Base-by-base conservation (phyloP, 2,888 invertebrate species). In the Ceraclea dissimilis region DNA sequence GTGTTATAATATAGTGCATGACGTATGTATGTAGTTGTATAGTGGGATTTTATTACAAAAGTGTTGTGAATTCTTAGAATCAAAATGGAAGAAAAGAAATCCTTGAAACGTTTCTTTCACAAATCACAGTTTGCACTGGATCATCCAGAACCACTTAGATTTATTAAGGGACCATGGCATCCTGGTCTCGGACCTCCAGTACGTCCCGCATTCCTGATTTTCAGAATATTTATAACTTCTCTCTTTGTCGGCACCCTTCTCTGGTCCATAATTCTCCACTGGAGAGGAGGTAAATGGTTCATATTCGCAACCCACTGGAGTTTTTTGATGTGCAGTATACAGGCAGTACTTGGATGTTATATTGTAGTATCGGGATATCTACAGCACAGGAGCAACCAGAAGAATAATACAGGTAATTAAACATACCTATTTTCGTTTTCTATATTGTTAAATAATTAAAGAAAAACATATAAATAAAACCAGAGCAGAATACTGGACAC, bases 291-390 rank as follows among this genome's bases (percentile, higher is more conserved):
- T 58, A 76, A 72, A 68, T 80, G 79, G 79, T 74, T 74, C 60
- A 78, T 79, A 63, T 80, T 78, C 64, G 68, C 80, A 43, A 80
- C 80, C 13, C 78, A 80, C 65, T 79, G 79, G 79, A 79, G 79
- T 5, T 68, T 79, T 48, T 65, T 67, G 1, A 61, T 70, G 31
- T 82, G 84, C 58, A 70, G 75, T 0, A 54, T 77, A 2, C 86
- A 87, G 65, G 73, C 85, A 0, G 67, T 79, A 0, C 65, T 86
- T 1, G 82, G 77, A 0, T 70, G 78, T 0, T 66, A 70, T 1
- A 71, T 83, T 1, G 79, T 81, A 1, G 72, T 74, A 16, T 64
- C 53, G 53, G 71, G 74, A 22, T 79, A 75, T 67, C 47, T 50
- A 13, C 50, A 18, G 13, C 56, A 60, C 21, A 52, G 50, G 11